Base-by-base conservation (phyloP, 2,888 invertebrate species). In the Boloria euphrosyne region DNA sequence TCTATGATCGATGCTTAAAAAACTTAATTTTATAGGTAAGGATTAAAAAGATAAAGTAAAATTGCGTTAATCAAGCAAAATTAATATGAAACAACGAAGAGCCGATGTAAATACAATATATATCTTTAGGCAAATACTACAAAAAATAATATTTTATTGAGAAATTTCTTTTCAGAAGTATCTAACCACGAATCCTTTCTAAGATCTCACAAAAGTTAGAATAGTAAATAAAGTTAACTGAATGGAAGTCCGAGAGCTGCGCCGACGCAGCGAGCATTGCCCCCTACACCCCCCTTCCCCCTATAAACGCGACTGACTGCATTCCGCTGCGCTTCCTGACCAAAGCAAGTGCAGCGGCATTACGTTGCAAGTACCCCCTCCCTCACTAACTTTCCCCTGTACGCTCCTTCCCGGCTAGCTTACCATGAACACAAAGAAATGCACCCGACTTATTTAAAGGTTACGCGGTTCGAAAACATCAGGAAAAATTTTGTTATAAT, bases 281-380 rank as follows among this genome's bases (percentile, higher is more conserved):
- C 83, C 83, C 82, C 83, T 78, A 65, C 78, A 71, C 80, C 77
- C 72, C 75, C 75, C 80, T 76, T 71, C 75, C 75, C 74, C 72
- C 74, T 79, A 81, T 83, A 83, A 90, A 91, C 92, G 90, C 89
- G 92, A 83, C 90, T 90, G 92, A 92, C 92, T 87, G 91, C 92
- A 92, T 92, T 92, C 92, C 92, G 82, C 83, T 77, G 87, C 90
- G 90, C 91, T 91, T 92, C 92, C 91, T 91, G 92, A 89, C 90
- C 90, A 83, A 82, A 86, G 90, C 91, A 90, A 91, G 90, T 91
- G 91, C 88, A 87, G 84, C 83, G 84, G 81, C 89, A 89, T 87
- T 89, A 87, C 87, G 79, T 83, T 86, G 87, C 87, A 84, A 89
- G 89, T 89, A 89, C 87, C 73, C 82, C 75, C 79, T 77, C 73